Conservation (phyloP, 92 coral and sea anemone genomes). For the Muricea muricata region DNA sequence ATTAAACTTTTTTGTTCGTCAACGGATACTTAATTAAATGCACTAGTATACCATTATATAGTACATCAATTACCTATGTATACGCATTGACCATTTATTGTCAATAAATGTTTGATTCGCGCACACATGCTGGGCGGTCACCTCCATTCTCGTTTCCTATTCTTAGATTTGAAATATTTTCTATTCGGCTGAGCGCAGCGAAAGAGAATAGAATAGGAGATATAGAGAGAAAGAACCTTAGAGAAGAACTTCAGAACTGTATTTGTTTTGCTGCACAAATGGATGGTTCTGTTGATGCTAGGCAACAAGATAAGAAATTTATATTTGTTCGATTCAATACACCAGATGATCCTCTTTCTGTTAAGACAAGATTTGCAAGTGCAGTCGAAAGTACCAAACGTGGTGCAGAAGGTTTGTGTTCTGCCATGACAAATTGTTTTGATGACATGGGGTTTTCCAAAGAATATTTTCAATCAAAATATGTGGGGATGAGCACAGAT, state of each 20-base stretch:
- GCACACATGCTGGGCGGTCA: too few relatives aligned
- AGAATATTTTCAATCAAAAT: background rate
- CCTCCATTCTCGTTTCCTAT: too few relatives aligned
- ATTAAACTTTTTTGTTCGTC: too few relatives aligned
- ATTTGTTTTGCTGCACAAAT: slow-evolving; percentile 10
- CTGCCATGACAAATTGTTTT: background rate
- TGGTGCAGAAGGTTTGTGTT: slow-evolving; percentile 14
- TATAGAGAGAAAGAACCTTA: background rate
- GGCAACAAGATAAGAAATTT: background rate
- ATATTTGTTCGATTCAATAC: slow-evolving; percentile 3
- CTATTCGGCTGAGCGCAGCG: too few relatives aligned
- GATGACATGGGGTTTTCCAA: background rate
- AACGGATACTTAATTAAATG: too few relatives aligned
- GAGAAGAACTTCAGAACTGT: slow-evolving; percentile 22
- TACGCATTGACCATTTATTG: too few relatives aligned
- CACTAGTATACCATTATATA: too few relatives aligned
- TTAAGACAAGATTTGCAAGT: background rate
- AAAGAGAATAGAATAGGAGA: too few relatives aligned
- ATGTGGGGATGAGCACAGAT: background rate
- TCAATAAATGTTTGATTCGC: too few relatives aligned
- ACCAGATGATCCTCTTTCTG: background rate
- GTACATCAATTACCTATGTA: too few relatives aligned
- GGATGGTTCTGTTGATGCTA: slow-evolving; percentile 9
- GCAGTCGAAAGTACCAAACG: slow-evolving; percentile 1
- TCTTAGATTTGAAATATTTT: too few relatives aligned